phyloP scores from a whole-genome alignment of 1,140 invertebrate species.

The Lasioglossum albipes region DNA sequence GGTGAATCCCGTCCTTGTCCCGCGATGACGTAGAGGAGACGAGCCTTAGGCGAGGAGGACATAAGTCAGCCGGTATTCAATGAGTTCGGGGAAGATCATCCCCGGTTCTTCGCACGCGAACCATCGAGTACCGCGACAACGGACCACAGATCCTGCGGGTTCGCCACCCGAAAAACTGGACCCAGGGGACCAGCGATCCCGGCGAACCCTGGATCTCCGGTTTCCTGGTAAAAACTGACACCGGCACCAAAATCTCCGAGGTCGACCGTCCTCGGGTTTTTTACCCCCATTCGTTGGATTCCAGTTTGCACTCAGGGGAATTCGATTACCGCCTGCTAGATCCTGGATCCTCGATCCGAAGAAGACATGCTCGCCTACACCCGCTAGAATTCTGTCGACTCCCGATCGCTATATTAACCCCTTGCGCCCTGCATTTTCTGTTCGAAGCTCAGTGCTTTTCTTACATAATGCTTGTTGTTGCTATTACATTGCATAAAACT shows the following conservation, averaged over 20 bases:
- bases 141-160: constrained; percentile 51
- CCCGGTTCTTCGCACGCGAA: constrained; percentile 64
- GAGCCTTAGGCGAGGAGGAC: constrained; percentile 40
- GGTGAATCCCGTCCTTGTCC: constrained; percentile 3
- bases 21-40: constrained; percentile 28
- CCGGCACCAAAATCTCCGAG: constrained; percentile 41
- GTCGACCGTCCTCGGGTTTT: constrained; percentile 16
- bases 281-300: constrained; percentile 8
- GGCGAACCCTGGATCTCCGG: constrained; percentile 27
- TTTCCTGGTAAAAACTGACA: constrained; percentile 42
- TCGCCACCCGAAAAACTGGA: constrained; percentile 34
- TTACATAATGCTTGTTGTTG: too few relatives aligned
- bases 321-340: not conserved
- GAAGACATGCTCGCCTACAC: too few relatives aligned
- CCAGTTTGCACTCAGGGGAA: constrained; percentile 33
- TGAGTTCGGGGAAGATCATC: constrained; percentile 70
- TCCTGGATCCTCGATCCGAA: not conserved
- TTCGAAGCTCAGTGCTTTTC: too few relatives aligned
- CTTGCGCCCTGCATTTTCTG: too few relatives aligned
- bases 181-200: too few relatives aligned
- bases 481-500: too few relatives aligned
- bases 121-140: constrained; percentile 44
- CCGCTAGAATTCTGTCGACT: too few relatives aligned
- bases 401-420: too few relatives aligned
- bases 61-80: constrained; percentile 73